phyloP scores from a whole-genome alignment of 2,888 invertebrate species.

The Tholera decimalis region DNA sequence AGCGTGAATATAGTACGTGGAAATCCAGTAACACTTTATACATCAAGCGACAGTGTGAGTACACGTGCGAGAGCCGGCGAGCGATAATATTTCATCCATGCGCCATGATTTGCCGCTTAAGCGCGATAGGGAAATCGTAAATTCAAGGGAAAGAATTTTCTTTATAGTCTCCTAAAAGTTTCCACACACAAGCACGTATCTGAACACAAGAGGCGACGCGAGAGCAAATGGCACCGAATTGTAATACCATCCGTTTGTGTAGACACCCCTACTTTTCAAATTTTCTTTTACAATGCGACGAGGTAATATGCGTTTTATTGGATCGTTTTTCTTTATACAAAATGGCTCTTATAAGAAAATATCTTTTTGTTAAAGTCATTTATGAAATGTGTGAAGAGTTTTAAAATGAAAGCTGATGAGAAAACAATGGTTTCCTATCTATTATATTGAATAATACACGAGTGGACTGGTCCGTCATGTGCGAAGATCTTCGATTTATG shows the following conservation, averaged over 20 bases:
- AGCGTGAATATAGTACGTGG: conserved; percentile 63
- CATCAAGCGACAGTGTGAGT: conserved; percentile 63
- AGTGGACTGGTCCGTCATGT: conserved; percentile 41
- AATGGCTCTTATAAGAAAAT: conserved; percentile 78
- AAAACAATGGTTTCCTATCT: conserved; percentile 49
- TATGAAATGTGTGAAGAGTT: conserved; percentile 21
- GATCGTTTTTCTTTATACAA: conserved; percentile 83
- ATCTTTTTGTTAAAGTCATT: conserved; percentile 60
- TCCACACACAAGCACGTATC: conserved; percentile 82
- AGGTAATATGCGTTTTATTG: conserved; percentile 86
- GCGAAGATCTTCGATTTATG: conserved; percentile 55
- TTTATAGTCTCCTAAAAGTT: conserved; percentile 87
- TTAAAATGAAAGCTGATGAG: conserved; percentile 41
- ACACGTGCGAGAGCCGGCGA: conserved; percentile 76
- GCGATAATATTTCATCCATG: conserved; percentile 85
- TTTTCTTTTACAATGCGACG: conserved; percentile 84
- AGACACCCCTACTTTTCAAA: conserved; percentile 84
- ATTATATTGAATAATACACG: conserved; percentile 30
- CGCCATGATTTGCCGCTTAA: conserved; percentile 88
- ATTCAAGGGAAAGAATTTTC: conserved; percentile 86
- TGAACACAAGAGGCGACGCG: conserved; percentile 78
- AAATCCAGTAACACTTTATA: conserved; percentile 69
- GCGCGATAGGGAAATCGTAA: conserved; percentile 89
- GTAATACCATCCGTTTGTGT: conserved; percentile 84
- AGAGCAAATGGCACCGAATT: conserved; percentile 84